Conservation (phyloP, 2,113 vertebrate species). For the Podarcis raffonei region DNA sequence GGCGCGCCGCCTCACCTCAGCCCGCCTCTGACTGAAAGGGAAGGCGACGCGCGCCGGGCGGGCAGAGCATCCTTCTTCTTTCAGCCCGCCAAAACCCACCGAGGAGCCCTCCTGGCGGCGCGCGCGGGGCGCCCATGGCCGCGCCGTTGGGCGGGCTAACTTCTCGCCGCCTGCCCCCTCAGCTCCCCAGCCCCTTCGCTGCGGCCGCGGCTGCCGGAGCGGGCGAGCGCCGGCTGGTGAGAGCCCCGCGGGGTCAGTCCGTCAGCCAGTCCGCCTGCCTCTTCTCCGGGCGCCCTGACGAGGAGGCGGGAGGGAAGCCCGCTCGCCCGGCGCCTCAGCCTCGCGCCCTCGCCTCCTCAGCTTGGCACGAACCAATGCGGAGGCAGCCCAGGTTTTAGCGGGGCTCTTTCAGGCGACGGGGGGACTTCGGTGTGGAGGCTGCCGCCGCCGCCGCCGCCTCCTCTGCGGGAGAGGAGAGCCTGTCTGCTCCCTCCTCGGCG, state of each 20-base stretch:
- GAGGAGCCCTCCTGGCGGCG: neutral
- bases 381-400: slow-evolving; percentile 54
- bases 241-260: neutral
- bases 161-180: neutral
- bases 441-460: too few species aligned
- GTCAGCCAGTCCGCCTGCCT: neutral
- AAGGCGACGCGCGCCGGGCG: neutral
- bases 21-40: neutral
- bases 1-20: slow-evolving; percentile 9
- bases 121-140: slow-evolving; percentile 6
- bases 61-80: neutral
- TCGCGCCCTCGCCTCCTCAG: slow-evolving; percentile 38
- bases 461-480: neutral
- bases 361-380: slow-evolving; percentile 74
- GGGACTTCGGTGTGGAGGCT: neutral
- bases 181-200: neutral
- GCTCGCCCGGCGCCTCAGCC: neutral
- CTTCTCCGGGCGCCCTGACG: neutral
- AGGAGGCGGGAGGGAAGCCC: neutral
- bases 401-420: slow-evolving; percentile 24
- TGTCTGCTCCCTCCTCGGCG: neutral
- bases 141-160: slow-evolving; percentile 1
- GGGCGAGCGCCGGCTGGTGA: slow-evolving; percentile 39
- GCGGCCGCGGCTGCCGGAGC: slow-evolving; percentile 9
- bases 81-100: neutral